Evolutionary conservation across 2,113 vertebrate genomes (phyloP).

Genomic region (Cottus gobio): DNA sequence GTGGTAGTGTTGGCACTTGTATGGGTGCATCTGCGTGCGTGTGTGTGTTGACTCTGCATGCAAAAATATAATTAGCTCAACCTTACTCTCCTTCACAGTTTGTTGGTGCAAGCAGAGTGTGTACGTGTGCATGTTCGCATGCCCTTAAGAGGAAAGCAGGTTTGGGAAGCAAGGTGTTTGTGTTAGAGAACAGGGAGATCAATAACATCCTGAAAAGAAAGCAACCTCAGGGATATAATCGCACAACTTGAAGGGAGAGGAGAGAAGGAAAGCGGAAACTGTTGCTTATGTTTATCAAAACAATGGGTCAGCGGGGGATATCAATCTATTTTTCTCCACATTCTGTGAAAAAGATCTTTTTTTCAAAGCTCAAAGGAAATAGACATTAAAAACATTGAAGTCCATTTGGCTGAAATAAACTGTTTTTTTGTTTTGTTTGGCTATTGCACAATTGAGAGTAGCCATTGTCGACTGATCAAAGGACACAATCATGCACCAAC

Average conservation of each 20-base stretch:
- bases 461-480: slow-evolving; percentile 1
- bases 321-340: slow-evolving; percentile 54
- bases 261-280: slow-evolving; percentile 43
- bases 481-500: slow-evolving; percentile 3
- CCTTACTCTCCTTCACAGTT: slow-evolving; percentile 10
- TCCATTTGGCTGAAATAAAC: slow-evolving; percentile 40
- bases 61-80: slow-evolving; percentile 48
- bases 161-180: slow-evolving; percentile 40
- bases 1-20: not conserved
- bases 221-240: slow-evolving; percentile 54
- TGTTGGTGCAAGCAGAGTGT: slow-evolving; percentile 21
- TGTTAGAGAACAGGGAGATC: slow-evolving; percentile 54
- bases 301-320: slow-evolving; percentile 55
- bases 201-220: slow-evolving; percentile 64
- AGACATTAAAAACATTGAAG: slow-evolving; percentile 39
- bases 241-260: slow-evolving; percentile 33
- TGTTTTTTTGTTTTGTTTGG: slow-evolving; percentile 23
- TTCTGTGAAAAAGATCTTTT: slow-evolving; percentile 28
- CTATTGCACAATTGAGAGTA: slow-evolving; percentile 28
- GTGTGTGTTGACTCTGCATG: slow-evolving; percentile 7
- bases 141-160: slow-evolving; percentile 43
- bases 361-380: slow-evolving; percentile 35
- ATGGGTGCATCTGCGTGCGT: not conserved
- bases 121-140: slow-evolving; percentile 14
- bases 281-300: slow-evolving; percentile 66